These are phyloP conservation scores for Scytalopus superciliaris DNA, from an alignment of 2,113 vertebrate species.

Conservation along the genomic window DNA sequence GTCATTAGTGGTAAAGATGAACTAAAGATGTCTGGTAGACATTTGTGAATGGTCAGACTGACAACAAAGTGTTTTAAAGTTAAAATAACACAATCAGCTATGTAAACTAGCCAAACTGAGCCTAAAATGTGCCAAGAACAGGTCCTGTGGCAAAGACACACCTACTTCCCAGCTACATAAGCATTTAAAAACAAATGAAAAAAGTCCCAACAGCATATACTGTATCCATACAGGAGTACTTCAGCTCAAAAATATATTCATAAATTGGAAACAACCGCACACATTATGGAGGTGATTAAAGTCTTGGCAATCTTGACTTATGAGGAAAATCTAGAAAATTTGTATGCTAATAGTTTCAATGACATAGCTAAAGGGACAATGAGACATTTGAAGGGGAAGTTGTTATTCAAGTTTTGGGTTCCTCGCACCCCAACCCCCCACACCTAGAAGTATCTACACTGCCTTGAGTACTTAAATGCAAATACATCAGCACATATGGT, in stretches of 20 bases:
- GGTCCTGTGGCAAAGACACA: background rate
- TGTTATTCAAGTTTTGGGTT: background rate
- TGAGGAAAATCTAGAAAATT: background rate
- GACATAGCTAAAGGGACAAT: background rate
- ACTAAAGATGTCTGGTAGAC: background rate
- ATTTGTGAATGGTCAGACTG: background rate
- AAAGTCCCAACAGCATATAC: background rate
- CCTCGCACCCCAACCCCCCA: background rate
- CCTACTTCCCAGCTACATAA: background rate
- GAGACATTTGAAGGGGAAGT: background rate
- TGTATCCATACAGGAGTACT: background rate
- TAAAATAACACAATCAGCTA: background rate
- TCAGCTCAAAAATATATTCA: background rate
- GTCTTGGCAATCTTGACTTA: background rate
- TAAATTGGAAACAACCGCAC: background rate
- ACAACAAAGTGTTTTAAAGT: background rate
- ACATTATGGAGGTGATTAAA: background rate
- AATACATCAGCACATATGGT: background rate
- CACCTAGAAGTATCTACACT: background rate
- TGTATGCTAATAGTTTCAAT: background rate
- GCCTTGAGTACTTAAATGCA: background rate
- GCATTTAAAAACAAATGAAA: background rate
- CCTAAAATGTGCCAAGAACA: background rate
- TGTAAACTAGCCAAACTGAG: background rate
- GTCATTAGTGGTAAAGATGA: background rate